Evolutionary conservation across 2,888 invertebrate species (phyloP).

Genomic region (Tryphoninae sp.): DNA sequence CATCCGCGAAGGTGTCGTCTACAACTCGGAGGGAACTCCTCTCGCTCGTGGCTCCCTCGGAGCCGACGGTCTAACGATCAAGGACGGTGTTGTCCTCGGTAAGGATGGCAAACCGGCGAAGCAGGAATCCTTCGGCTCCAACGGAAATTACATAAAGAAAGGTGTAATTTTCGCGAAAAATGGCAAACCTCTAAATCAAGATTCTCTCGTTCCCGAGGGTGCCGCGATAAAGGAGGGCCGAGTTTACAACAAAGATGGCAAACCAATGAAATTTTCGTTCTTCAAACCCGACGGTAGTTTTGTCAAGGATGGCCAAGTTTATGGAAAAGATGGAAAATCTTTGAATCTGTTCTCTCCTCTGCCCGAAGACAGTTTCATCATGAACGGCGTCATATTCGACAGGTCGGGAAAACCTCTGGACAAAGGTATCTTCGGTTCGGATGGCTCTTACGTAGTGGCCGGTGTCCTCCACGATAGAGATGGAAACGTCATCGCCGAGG

Average conservation of each 20-base stretch:
- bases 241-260: slow-evolving; percentile 75
- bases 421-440: slow-evolving; percentile 76
- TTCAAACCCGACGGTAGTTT: slow-evolving; percentile 79
- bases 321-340: slow-evolving; percentile 75
- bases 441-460: slow-evolving; percentile 76
- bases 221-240: slow-evolving; percentile 76
- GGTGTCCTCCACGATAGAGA: slow-evolving; percentile 75
- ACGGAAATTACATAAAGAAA: slow-evolving; percentile 75
- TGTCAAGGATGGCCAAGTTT: slow-evolving; percentile 76
- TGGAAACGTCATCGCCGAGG: slow-evolving; percentile 74
- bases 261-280: slow-evolving; percentile 75
- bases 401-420: slow-evolving; percentile 72
- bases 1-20: slow-evolving; percentile 75
- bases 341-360: slow-evolving; percentile 74
- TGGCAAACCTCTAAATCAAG: slow-evolving; percentile 76
- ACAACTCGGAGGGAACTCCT: slow-evolving; percentile 69
- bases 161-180: slow-evolving; percentile 74
- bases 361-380: slow-evolving; percentile 76
- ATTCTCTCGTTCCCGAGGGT: slow-evolving; percentile 77
- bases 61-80: slow-evolving; percentile 73
- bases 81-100: slow-evolving; percentile 73
- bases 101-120: slow-evolving; percentile 77
- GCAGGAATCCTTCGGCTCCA: slow-evolving; percentile 76
- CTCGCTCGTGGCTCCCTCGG: slow-evolving; percentile 73
- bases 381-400: slow-evolving; percentile 77